A percentile compares a stretch with the other conserved stretches of the same genome.
phyloP scores from a whole-genome alignment of 1,140 invertebrate species.

The Calliopsis andreniformis region DNA sequence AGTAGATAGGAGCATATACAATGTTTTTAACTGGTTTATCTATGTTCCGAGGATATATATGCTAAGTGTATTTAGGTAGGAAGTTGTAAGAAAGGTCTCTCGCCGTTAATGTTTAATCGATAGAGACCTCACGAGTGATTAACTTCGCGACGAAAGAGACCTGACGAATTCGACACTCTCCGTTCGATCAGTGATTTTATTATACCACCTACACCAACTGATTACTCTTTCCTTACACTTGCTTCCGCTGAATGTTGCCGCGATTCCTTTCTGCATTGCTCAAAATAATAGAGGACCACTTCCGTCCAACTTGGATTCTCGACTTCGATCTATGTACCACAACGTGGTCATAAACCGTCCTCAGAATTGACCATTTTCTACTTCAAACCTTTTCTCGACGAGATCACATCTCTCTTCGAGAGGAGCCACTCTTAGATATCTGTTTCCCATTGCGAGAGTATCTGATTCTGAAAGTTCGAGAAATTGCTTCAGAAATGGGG shows the following conservation, averaged over 20 bases:
- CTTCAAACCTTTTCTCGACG: too few relatives aligned
- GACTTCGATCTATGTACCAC: too few relatives aligned
- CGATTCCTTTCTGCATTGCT: not conserved
- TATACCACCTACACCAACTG: not conserved
- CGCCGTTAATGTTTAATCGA: slow-evolving; percentile 69
- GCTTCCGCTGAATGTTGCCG: not conserved
- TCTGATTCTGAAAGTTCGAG: too few relatives aligned
- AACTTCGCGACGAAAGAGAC: slow-evolving; percentile 45
- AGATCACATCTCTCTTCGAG: too few relatives aligned
- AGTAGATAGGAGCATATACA: slow-evolving; percentile 77
- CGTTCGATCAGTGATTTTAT: not conserved
- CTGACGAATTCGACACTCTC: not conserved
- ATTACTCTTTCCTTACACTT: not conserved
- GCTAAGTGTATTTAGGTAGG: slow-evolving; percentile 71
- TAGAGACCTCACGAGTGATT: slow-evolving; percentile 58
- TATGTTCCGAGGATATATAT: slow-evolving; percentile 78
- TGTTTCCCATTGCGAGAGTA: too few relatives aligned
- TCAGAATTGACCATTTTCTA: too few relatives aligned
- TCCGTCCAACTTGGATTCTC: too few relatives aligned
- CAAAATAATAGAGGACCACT: not conserved
- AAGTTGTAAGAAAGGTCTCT: slow-evolving; percentile 61
- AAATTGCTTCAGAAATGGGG: too few relatives aligned
- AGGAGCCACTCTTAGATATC: too few relatives aligned
- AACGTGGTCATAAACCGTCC: too few relatives aligned
- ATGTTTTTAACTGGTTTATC: slow-evolving; percentile 80